Conservation (phyloP, 2,113 vertebrate species). For the Sialia sialis region DNA sequence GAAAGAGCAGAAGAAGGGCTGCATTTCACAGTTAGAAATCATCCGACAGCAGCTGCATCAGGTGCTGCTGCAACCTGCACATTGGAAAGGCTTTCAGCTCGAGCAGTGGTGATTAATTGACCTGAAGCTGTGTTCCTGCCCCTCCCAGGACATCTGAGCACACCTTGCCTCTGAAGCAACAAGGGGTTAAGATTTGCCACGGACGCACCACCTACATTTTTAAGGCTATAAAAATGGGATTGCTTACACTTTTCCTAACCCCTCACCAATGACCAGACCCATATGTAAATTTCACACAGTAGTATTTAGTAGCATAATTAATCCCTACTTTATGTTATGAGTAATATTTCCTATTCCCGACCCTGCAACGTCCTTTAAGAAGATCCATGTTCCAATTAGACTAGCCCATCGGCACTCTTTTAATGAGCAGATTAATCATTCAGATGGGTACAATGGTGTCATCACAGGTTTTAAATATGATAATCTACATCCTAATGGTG, state of each 20-base stretch:
- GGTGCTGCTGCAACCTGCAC: neutral
- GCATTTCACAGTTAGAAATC: neutral
- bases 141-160: slow-evolving; percentile 53
- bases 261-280: slow-evolving; percentile 77
- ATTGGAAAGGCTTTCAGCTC: neutral
- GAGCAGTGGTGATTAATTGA: slow-evolving; percentile 8
- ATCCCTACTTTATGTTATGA: slow-evolving; percentile 86
- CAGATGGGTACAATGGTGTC: slow-evolving; percentile 85
- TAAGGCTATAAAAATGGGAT: slow-evolving; percentile 73
- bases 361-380: slow-evolving; percentile 86
- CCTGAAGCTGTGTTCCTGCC: slow-evolving; percentile 22
- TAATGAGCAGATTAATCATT: slow-evolving; percentile 91
- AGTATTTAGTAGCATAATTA: slow-evolving; percentile 88
- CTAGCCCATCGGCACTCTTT: slow-evolving; percentile 87
- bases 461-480: slow-evolving; percentile 88
- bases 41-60: neutral
- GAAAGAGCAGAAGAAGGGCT: neutral
- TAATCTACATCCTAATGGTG: slow-evolving; percentile 82
- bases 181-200: slow-evolving; percentile 62
- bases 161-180: slow-evolving; percentile 46
- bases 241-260: slow-evolving; percentile 77
- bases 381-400: slow-evolving; percentile 91
- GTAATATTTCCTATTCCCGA: slow-evolving; percentile 86
- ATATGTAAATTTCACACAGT: slow-evolving; percentile 85
- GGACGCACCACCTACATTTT: slow-evolving; percentile 59